phyloP scores from a whole-genome alignment of 2,797 vertebrate species.

The Vultur gryphus region DNA sequence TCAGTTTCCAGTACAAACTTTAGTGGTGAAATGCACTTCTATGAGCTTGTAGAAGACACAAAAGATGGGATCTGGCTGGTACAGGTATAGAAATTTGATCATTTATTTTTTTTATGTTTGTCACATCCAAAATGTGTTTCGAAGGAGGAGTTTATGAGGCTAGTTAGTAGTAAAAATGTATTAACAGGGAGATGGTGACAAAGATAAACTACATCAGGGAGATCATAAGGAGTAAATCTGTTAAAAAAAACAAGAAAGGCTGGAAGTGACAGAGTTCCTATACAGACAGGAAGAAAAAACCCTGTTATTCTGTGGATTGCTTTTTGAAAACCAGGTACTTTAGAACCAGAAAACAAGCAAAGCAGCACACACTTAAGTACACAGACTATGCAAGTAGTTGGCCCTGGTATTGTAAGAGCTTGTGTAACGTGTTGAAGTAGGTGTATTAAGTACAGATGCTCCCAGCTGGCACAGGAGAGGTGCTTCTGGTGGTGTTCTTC shows the following conservation, averaged over 20 bases:
- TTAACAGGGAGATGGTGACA: background rate
- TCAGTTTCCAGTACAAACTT: conserved; percentile 89
- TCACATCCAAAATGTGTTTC: background rate
- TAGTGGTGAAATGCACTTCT: conserved; percentile 97
- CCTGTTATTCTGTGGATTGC: background rate
- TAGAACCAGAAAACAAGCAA: background rate
- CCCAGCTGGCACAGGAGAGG: background rate
- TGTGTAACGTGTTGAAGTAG: background rate
- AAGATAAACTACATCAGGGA: background rate
- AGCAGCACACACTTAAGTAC: background rate
- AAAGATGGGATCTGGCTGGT: conserved; percentile 99
- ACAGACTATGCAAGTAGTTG: background rate
- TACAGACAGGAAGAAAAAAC: background rate
- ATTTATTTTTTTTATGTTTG: background rate
- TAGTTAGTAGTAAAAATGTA: background rate
- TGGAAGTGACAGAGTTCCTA: background rate
- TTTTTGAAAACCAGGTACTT: background rate
- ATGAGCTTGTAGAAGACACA: conserved; percentile 96
- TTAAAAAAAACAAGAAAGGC: background rate
- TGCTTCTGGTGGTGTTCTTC: background rate
- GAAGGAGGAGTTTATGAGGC: background rate
- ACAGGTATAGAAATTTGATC: conserved; percentile 76
- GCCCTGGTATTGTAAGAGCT: background rate
- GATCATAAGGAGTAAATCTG: background rate
- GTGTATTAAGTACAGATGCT: background rate